Percentiles rank a stretch among this genome's conserved stretches.
Conservation (phyloP, 2,113 vertebrate genomes). For the Carlito syrichta region DNA sequence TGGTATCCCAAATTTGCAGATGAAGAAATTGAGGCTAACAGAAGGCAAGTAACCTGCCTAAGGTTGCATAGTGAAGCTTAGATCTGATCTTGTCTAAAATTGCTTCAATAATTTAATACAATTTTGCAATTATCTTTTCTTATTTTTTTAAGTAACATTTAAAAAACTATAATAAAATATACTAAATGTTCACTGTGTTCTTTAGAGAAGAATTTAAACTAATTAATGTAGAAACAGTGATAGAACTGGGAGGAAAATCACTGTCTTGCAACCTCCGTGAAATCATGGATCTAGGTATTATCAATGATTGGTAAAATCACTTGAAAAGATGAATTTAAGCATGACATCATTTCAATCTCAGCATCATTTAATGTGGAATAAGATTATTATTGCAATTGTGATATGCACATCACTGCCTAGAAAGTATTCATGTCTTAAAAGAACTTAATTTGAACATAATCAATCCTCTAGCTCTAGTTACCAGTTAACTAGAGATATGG, state of each 20-base stretch:
- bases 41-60: neutral
- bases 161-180: neutral
- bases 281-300: neutral
- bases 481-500: neutral
- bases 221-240: neutral
- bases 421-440: neutral
- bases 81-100: neutral
- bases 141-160: neutral
- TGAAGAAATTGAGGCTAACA: neutral
- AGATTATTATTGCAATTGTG: neutral
- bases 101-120: neutral
- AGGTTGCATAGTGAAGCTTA: neutral
- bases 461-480: neutral
- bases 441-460: neutral
- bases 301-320: neutral
- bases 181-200: neutral
- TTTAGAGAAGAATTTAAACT: neutral
- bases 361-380: neutral
- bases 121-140: neutral
- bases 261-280: neutral
- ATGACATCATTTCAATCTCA: neutral
- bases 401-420: neutral
- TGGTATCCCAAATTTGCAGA: neutral
- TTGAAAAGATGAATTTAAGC: neutral
- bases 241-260: neutral